Base-by-base conservation (phyloP, 2,113 vertebrate genomes). In the Callopanchax toddi region DNA sequence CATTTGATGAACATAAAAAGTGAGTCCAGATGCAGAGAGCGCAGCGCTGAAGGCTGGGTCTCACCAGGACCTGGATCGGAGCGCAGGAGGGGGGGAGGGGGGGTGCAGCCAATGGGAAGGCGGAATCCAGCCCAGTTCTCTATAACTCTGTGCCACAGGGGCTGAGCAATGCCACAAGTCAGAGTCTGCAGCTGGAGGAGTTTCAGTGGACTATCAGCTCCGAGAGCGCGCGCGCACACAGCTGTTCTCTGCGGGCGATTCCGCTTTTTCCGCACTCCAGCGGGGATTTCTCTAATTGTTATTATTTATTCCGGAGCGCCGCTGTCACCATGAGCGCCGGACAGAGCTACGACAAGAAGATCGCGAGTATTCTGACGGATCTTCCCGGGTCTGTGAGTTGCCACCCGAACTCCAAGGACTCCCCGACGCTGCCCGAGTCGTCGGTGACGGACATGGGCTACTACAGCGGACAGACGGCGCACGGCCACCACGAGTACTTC, bases 381-480 rank as follows among this genome's bases (percentile, higher is more conserved):
- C 93, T 99, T 26, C 95, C 96, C 57, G 94, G 95, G 89, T 97
- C 96, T 43, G 93, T 98, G 68, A 95, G 95, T 78, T 98, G 96
- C 93, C 96, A 99, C 82, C 94, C 96, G 18, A 93, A 88, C 76
- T 95, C 96, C 85, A 99, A 99, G 91, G 96, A 99, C 88, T 98
- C 97, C 2, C 96, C 97, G 12, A 98, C 97, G 3, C 92, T 97
- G 10, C 97, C 97, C 0, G 97, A 98, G 88, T 98, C 96, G 4
- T 95, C 96, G 0, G 94, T 97, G 85, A 98, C 97, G 32, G 96
- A 99, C 57, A 91, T 98, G 94, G 96, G 96, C 85, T 98, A 96
- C 91, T 99, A 97, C 91, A 97, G 93, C 73, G 88, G 92, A 17
- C 93, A 94, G 44, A 78, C 91, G 71, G 49, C 83, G 32, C 87